Evolutionary conservation across 2,113 vertebrate species (phyloP), one percentile per base, ranked within the genome.

Genomic region (Nycticebus coucang): DNA sequence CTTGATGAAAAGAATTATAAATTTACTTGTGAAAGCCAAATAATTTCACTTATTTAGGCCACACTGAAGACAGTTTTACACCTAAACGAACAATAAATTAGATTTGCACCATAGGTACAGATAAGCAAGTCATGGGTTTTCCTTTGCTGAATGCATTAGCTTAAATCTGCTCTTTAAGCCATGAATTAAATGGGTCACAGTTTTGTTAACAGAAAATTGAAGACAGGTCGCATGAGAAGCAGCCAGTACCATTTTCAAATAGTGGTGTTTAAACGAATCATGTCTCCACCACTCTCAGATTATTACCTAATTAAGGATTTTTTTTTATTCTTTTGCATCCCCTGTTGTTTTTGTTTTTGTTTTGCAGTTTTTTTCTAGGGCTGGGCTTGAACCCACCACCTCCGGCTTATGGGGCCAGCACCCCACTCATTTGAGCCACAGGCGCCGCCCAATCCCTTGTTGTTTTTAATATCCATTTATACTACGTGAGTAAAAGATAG

Each of bases 161-260:
- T 55, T 66, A 87, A 33, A 37, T 95, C 10, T 97, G n/a, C 82
- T 62, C 72, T 30, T 35, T 66, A 83, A 93, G 35, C 85, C 21
- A 28, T 82, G 72, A 93, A 81, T 88, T 78, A 78, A 71, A 75
- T 12, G 21, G 57, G 86, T 83, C 92, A 75, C 26, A 8, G 18
- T 83, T 94, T 66, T 71, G n/a, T 37, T 88, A 77, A 19, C 17
- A 74, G 68, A 93, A 88, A 83, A 85, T 71, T 62, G 55, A 21
- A n/a, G 37, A 66, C 0, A 88, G 69, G 24, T 72, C 50, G 26
- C 28, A 1, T 2, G 57, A 87, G 78, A 45, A 72, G 59, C 5
- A 26, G 33, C 26, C 62, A 22, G 5, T 11, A 6, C 19, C 0
- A 9, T 74, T 35, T 81, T 83, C 57, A 62, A 68, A 53, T 19